These are phyloP conservation scores for Amblyteles armatorius DNA, from an alignment of 2,888 invertebrate genomes.

Conservation along the genomic window DNA sequence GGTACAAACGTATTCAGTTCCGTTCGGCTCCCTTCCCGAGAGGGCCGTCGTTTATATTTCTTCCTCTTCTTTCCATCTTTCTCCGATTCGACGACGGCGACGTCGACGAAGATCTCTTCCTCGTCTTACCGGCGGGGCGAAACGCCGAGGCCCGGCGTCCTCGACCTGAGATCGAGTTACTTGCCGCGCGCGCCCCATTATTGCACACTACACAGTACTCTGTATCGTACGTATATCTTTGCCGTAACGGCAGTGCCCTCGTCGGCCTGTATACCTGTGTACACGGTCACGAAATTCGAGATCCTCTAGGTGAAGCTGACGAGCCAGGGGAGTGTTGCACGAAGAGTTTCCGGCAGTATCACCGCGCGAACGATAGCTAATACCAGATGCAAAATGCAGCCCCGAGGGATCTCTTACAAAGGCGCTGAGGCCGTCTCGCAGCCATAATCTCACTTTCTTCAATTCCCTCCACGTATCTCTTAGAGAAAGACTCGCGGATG, in stretches of 20 bases:
- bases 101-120: conserved; percentile 61
- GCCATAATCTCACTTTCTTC: conserved; percentile 61
- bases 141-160: conserved; percentile 58
- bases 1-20: conserved; percentile 84
- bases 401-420: conserved; percentile 83
- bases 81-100: conserved; percentile 70
- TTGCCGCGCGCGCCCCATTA: conserved; percentile 74
- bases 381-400: conserved; percentile 82
- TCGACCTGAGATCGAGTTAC: conserved; percentile 81
- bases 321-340: conserved; percentile 4
- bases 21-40: conserved; percentile 71
- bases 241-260: conserved; percentile 11
- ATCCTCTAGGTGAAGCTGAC: conserved; percentile 49
- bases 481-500: conserved; percentile 65
- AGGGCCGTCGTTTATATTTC: conserved; percentile 69
- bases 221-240: conserved; percentile 8
- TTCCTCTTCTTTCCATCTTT: conserved; percentile 68
- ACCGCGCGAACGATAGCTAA: conserved; percentile 16
- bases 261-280: background rate
- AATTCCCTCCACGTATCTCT: conserved; percentile 18
- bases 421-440: conserved; percentile 72
- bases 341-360: conserved; percentile 26
- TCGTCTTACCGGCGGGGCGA: conserved; percentile 34
- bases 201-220: conserved; percentile 9
- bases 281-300: background rate